Evolutionary conservation across 53 echinoderm and acorn worm species (phyloP).

Genomic region (Temnopleurus reevesii): DNA sequence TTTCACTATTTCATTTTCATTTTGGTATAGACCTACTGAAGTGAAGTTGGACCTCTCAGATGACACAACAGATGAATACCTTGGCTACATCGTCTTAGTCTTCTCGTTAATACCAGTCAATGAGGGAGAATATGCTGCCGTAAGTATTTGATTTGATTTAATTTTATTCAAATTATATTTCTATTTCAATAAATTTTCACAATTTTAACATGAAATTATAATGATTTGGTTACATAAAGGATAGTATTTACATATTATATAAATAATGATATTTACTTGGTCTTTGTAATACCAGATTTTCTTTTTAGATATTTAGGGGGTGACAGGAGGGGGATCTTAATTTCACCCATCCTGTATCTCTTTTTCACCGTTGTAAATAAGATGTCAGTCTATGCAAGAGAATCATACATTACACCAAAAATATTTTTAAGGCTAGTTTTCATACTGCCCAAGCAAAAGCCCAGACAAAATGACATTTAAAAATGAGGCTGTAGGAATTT

Average conservation of each 20-base stretch:
- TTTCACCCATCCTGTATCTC: too few relatives aligned
- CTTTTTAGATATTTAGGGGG: too few relatives aligned
- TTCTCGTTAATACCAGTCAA: slow-evolving; percentile 75
- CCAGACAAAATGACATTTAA: neutral
- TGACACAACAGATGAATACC: slow-evolving; percentile 70
- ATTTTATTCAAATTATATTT: neutral
- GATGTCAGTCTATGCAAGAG: neutral
- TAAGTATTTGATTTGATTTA: neutral
- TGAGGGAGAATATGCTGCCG: slow-evolving; percentile 61
- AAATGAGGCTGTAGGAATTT: neutral
- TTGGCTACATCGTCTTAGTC: slow-evolving; percentile 78
- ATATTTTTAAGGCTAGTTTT: neutral
- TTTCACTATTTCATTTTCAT: neutral
- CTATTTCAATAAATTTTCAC: neutral
- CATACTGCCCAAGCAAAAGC: too few relatives aligned
- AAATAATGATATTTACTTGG: too few relatives aligned
- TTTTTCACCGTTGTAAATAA: neutral
- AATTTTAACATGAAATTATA: neutral
- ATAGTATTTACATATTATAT: too few relatives aligned
- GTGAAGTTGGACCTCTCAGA: slow-evolving; percentile 75
- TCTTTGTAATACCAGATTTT: too few relatives aligned
- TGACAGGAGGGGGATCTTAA: too few relatives aligned
- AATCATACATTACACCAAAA: neutral
- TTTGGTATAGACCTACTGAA: slow-evolving; percentile 65
- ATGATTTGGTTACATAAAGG: too few relatives aligned